Evolutionary conservation across 2,113 vertebrate species (phyloP), one percentile per base, ranked within the genome.

Genomic region (Condylura cristata): DNA sequence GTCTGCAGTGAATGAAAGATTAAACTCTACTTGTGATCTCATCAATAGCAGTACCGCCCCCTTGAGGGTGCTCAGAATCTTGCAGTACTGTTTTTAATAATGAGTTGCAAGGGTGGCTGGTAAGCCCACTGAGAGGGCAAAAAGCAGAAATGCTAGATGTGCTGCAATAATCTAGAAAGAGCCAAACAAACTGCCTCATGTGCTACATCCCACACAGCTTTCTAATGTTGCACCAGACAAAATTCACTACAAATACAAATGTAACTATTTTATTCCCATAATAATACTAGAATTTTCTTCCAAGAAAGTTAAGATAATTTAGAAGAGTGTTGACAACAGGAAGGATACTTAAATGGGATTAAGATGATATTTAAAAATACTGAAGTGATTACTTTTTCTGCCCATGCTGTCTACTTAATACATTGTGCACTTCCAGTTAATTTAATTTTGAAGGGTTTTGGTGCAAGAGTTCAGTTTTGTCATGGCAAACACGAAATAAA

Each of bases 241-340:
- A 84, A 51, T 34, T 1, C 61, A 78, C 5, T 17, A 30, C 65
- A 68, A 93, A 48, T 39, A 34, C 39, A 84, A 75, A 70, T 46
- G 7, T 8, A 44, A 26, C 14, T 85, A 71, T 60, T 85, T 92
- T 41, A 76, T 12, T 12, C 68, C 18, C 32, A 20, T 56, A 41
- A 30, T 72, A 20, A 44, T 74, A 53, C 1, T 71, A 11, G 24
- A 79, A 30, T 5, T 3, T 17, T 87, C 86, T 89, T 61, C 0
- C 79, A 63, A 83, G 65, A n/a, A 34, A 34, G n/a, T 6, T 75
- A 71, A 97, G 86, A 75, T 53, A 83, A 78, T 51, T 89, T 58
- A 63, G 61, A 87, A 93, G 39, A 28, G 72, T 18, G 12, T 41
- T 37, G 32, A 72, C 68, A 72, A 60, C 28, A 76, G n/a, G n/a